Evolutionary conservation across 2,797 vertebrate species (phyloP).

Genomic region (Synanceia verrucosa): DNA sequence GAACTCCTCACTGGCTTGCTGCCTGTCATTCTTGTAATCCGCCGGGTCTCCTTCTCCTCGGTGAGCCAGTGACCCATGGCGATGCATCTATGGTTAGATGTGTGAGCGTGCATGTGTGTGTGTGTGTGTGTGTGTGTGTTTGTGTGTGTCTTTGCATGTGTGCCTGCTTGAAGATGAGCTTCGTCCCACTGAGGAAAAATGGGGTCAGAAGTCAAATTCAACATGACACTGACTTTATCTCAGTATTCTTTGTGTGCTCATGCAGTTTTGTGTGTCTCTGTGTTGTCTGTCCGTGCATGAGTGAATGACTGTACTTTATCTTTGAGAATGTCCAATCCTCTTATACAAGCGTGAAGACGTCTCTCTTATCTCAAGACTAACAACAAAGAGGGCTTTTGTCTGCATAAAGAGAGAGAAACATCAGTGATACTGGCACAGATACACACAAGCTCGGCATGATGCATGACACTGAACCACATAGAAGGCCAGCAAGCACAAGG

Average conservation of each 20-base stretch:
- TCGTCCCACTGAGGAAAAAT: slow-evolving; percentile 21
- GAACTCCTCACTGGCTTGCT: slow-evolving; percentile 2
- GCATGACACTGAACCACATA: not conserved
- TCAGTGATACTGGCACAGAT: slow-evolving; percentile 25
- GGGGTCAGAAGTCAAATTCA: slow-evolving; percentile 54
- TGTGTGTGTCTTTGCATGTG: too few species aligned
- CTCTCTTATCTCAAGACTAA: slow-evolving; percentile 42
- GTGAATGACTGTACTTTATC: slow-evolving; percentile 33
- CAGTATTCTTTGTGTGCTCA: not conserved
- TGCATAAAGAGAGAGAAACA: slow-evolving; percentile 31
- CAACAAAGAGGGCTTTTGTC: slow-evolving; percentile 42
- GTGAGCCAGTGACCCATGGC: slow-evolving; percentile 34
- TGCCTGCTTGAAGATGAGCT: slow-evolving; percentile 17
- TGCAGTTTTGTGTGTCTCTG: not conserved
- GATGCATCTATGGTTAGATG: slow-evolving; percentile 1
- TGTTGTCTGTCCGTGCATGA: not conserved
- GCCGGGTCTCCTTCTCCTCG: not conserved
- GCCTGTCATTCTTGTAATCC: slow-evolving; percentile 36
- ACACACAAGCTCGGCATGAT: slow-evolving; percentile 8
- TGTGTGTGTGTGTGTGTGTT: not conserved
- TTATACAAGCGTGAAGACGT: slow-evolving; percentile 23
- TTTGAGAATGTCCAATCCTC: slow-evolving; percentile 37
- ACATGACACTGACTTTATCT: slow-evolving; percentile 48
- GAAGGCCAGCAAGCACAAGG: not conserved
- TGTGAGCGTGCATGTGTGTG: not conserved